Evolutionary conservation across 2,888 invertebrate genomes (phyloP).

Genomic region (Galerucella nymphaeae): DNA sequence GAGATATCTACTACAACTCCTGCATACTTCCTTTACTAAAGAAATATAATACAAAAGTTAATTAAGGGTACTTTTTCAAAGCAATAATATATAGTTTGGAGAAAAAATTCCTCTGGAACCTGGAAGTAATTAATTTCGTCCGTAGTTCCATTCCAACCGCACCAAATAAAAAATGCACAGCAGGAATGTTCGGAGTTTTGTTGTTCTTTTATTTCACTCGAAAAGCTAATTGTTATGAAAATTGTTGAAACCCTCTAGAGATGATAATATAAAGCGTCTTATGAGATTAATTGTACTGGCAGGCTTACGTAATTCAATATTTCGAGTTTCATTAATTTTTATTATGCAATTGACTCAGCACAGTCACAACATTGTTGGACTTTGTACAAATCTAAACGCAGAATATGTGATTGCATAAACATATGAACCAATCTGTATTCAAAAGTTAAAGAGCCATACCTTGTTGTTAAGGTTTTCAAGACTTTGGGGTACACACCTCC

Average conservation of each 20-base stretch:
- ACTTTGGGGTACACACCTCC: no score
- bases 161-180: slow-evolving; percentile 27
- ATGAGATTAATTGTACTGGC: no score
- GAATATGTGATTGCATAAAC: no score
- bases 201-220: neutral
- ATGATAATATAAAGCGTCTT: no score
- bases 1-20: slow-evolving; percentile 38
- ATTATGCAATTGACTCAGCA: no score
- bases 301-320: no score
- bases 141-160: slow-evolving; percentile 18
- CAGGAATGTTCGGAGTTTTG: slow-evolving; percentile 5
- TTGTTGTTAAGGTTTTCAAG: no score
- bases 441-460: no score
- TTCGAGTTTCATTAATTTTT: no score
- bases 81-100: slow-evolving; percentile 37
- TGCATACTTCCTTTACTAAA: slow-evolving; percentile 30
- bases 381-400: no score
- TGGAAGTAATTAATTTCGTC: slow-evolving; percentile 41
- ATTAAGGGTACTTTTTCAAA: slow-evolving; percentile 42
- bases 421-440: no score
- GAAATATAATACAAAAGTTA: slow-evolving; percentile 44
- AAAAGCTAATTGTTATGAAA: slow-evolving; percentile 9
- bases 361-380: no score
- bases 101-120: slow-evolving; percentile 38
- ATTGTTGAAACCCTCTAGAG: neutral